Evolutionary conservation across 1,140 invertebrate genomes (phyloP).

Genomic region (Maniola jurtina): DNA sequence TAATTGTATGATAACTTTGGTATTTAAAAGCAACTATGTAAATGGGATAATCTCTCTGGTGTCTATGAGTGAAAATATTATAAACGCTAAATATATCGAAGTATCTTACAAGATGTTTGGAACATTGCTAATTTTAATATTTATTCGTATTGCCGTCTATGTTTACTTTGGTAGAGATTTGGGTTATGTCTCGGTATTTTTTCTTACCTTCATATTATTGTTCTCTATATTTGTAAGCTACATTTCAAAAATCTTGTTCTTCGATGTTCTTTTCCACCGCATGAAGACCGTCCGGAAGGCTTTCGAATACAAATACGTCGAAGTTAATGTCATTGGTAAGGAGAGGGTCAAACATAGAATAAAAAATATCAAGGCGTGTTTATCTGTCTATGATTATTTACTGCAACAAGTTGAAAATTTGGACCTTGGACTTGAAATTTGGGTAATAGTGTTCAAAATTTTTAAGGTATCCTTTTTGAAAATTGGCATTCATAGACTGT

Average conservation of each 20-base stretch:
- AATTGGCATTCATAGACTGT: too few species aligned
- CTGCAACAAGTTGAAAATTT: background rate
- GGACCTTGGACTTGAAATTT: conserved; percentile 2
- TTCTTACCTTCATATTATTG: background rate
- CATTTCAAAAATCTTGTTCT: background rate
- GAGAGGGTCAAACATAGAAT: background rate
- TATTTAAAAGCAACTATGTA: conserved; percentile 9
- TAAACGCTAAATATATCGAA: background rate
- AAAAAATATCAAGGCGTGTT: conserved; percentile 5
- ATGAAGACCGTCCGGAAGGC: background rate
- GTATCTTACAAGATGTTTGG: background rate
- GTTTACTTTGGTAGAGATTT: background rate
- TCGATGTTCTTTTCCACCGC: background rate
- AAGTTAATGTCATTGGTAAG: background rate
- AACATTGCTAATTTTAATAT: background rate
- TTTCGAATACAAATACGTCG: conserved; percentile 1
- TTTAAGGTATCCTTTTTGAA: background rate
- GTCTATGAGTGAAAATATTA: background rate
- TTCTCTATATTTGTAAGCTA: background rate
- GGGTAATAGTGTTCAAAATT: background rate
- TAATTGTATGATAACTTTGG: background rate
- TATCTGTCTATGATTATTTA: background rate
- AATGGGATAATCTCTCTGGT: background rate
- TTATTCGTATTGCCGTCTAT: background rate
- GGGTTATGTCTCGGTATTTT: background rate